Evolutionary conservation across 2,888 invertebrate species (phyloP), one percentile per base, ranked within the genome.

Genomic region (Chloromyia formosa): DNA sequence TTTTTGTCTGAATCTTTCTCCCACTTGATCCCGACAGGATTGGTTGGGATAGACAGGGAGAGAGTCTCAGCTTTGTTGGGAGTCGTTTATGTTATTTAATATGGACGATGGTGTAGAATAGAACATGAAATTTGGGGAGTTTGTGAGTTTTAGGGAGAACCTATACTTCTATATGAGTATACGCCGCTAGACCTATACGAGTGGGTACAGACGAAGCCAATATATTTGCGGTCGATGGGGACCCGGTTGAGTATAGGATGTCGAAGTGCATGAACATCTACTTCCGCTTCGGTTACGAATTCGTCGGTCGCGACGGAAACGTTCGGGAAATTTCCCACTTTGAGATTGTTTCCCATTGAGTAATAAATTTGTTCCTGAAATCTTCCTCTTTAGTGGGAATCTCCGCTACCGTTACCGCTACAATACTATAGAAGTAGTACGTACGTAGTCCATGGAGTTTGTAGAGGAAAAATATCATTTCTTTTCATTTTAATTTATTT

Each of bases 321-420:
- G 73, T 77, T 78, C 78, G 78, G 77, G 78, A 78, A 78, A 78
- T 78, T 77, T 78, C 76, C 77, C 77, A 76, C 78, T 78, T 78
- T 76, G 76, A 77, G 77, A 77, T 78, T 78, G 77, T 78, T 78
- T 78, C 78, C 78, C 78, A 77, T 77, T 77, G 74, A 77, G 74
- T 77, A 77, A 77, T 75, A 77, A 77, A 77, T 77, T 77, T 77
- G 75, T 77, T 77, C 77, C 77, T 77, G 77, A 62, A 74, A 68
- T 69, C 73, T 74, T 73, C 73, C 75, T 72, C 54, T 71, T 53
- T 71, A 71, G 58, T 58, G 71, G 58, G 58, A 71, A 71, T 56
- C 56, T 56, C 20, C 58, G 69, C 54, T 56, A 69, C 27, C 54
- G 69, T 69, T 35, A 69, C 56, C 54, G 35, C 35, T 35, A n/a